Base-by-base conservation (phyloP, 92 coral and sea anemone genomes). In the Micromussa lordhowensis region DNA sequence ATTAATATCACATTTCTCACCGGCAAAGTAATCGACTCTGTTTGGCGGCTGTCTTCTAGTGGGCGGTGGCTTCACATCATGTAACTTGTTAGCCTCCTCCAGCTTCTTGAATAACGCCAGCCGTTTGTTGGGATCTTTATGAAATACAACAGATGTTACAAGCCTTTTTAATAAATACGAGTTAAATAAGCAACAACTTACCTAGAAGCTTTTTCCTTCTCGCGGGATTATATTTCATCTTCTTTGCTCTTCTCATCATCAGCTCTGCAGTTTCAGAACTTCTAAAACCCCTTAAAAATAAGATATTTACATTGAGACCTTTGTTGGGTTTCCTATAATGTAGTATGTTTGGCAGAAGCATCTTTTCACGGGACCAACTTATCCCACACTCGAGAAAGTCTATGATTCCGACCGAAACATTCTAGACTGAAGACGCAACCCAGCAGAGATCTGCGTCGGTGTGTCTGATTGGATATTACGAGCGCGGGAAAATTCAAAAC, bases 151-250 rank as follows among this genome's bases (percentile, higher is more conserved):
- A 31, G 24, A 71, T 71, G 48, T 31, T 35, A 71, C 21, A 17
- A 71, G 22, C 0, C n/a, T 58, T 2, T 19, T 18, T 3, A 17
- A 58, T 5, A n/a, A 5, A 22, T 17, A 57, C 3, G 4, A 19
- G 21, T 19, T 5, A 22, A 58, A 58, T 58, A 18, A 22, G 24
- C 24, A 19, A 58, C 29, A 74, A 74, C 92, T 53, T 75, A 97
- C 99, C 98, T 8, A 94, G 96, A 32, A 98, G 68, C 77, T 94
- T 96, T 81, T 94, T 93, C 91, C 95, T 96, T 64, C 99, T 87
- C 0, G 95, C 94, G 4, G 99, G 98, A 31, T 98, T 96, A 89
- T 97, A 97, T 82, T 98, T 98, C 99, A 98, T 98, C 77, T 91
- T 91, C 64, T 93, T 96, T 15, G 99, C 99, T 34, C 99, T 95